Evolutionary conservation across 2,888 invertebrate genomes (phyloP), one percentile per base, ranked within the genome.

Genomic region (Mechanitis messenoides): DNA sequence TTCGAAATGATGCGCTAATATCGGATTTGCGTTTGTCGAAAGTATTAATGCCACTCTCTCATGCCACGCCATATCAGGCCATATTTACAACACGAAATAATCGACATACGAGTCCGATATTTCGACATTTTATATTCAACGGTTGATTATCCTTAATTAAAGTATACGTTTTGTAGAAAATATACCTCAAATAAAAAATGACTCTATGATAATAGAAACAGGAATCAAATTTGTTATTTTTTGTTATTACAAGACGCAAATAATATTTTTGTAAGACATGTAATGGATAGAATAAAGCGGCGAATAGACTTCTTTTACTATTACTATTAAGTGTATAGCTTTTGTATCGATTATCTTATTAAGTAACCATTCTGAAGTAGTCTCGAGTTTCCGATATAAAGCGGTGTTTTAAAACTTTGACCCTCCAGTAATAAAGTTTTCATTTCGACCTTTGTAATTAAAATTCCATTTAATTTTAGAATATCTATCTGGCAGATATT

Each of bases 271-370:
- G 76, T 78, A 74, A 80, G 74, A 77, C 72, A 66, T 69, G 75
- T 84, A 84, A 84, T 85, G 77, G 81, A 76, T 80, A 79, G 81
- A 82, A 86, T 84, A 81, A 86, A 20, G 20, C 75, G 79, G 77
- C 80, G 81, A 86, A 84, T 85, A 77, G 62, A 56, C 53, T 58
- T 20, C 20, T 20, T 64, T 79, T 80, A 79, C 78, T 76, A 79
- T 84, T 84, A 81, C 83, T 80, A 82, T 83, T 83, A 81, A 77
- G 77, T 78, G 80, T 80, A 80, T 81, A 58, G 61, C 59, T 63
- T 83, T 76, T 78, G 77, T 80, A 85, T 84, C 82, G 80, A 83
- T 84, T 62, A 56, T 58, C 33, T 61, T 55, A 31, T 55, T 56
- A 60, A 53, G 61, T 64, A 64, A 55, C 60, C 56, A 47, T 64